Evolutionary conservation across 1,140 invertebrate genomes (phyloP), one percentile per base, ranked within the genome.

Genomic region (Xylocopa sonorina): DNA sequence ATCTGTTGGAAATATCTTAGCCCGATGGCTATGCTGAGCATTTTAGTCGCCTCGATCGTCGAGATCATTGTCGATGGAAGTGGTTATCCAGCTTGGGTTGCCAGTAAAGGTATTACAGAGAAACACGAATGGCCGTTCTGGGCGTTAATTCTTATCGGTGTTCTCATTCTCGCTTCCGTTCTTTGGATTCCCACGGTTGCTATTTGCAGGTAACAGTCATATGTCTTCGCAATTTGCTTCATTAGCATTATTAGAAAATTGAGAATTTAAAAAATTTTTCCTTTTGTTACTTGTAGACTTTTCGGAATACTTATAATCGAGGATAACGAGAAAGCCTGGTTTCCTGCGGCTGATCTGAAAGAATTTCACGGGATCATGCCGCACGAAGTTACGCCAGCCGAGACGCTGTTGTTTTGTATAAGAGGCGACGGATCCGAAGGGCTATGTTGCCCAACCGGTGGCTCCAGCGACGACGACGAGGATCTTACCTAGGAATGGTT

Each of bases 1-100:
- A 95, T 98, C 80, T 99, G 98, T 90, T 99, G 98, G 98, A 98
- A 98, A 88, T 99, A 98, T 86, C 90, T 99, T 14, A 98, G 97
- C 34, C 98, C 98, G 0, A 89, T 96, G 67, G 97, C 97, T 2
- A 99, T 99, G 98, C 90, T 98, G 27, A 95, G 96, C 76, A 98
- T 99, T 84, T 92, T 99, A 14, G 92, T 96, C 32, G 96, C 97
- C 0, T 98, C 97, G 48, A 95, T 98, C 86, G 93, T 96, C 57
- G 97, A 99, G 88, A 96, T 98, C 68, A 93, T 96, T 0, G 94
- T 95, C 1, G 95, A 97, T 80, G 97, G 97, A 0, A 97, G 96
- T 32, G 96, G 95, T 29, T 98, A 99, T 91, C 95, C 96, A 41
- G 97, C 97, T 3, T 99, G 98, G 97, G 95, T 97, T 38, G 91